Evolutionary conservation across 2,888 invertebrate species (phyloP), one percentile per base, ranked within the genome.

Genomic region (Harpalus rufipes): DNA sequence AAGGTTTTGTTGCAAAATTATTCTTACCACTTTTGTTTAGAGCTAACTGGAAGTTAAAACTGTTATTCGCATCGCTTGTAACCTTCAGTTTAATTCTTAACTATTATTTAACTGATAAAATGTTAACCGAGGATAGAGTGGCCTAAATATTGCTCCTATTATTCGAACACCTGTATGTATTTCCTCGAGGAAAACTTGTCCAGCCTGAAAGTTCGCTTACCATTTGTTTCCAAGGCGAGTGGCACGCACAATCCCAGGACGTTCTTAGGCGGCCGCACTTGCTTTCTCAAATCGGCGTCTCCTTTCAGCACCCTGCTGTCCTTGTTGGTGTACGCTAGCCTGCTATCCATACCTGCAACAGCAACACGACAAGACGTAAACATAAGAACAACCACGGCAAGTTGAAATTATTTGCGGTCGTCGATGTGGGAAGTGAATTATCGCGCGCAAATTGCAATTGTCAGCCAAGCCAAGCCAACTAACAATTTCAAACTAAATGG

Each of bases 171-270:
- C 32, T 32, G 32, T 32, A 32, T 32, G 32, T 32, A 32, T 32
- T 32, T 25, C 3, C 5, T 5, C 5, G 5, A 5, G 5, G 6
- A 32, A 32, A 32, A 1, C 5, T 32, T 32, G 32, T 32, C 32
- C 6, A 32, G 32, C 5, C 32, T 32, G 32, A 32, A 32, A 32
- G 32, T 32, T 32, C 32, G 87, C 90, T 90, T 92, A 93, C 96
- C 97, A 88, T 97, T 96, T 2, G 96, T 96, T 90, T 97, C 97
- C 87, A 97, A 90, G 0, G 97, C 96, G 18, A 97, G 92, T 0
- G 96, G 95, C 0, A 95, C 94, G 89, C 97, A 97, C 68, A 95
- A 93, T 16, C 96, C 96, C 32, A 97, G 91, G 85, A 93, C 94
- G 85, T 93, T 94, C 89, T 96, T 97, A 0, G 97, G 95, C 86